Conservation (phyloP, 2,888 invertebrate genomes). For the Tortricodes alternella region DNA sequence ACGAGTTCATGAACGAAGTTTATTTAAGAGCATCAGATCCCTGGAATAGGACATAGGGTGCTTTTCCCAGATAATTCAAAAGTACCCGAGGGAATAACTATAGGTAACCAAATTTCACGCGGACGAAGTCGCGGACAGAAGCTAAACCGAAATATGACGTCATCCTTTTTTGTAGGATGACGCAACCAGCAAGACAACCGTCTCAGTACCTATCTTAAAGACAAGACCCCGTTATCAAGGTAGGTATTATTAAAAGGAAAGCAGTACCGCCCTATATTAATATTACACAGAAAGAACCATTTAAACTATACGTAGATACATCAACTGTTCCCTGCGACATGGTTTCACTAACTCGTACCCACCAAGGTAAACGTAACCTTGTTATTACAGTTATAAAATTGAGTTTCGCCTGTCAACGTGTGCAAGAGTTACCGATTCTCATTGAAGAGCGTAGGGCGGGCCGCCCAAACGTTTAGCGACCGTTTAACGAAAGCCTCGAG, state of each 20-base stretch:
- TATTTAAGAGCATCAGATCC: too few relatives aligned
- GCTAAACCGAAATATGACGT: too few relatives aligned
- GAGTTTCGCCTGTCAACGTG: conserved; percentile 37
- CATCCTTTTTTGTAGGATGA: too few relatives aligned
- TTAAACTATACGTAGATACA: conserved; percentile 70
- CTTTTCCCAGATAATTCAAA: too few relatives aligned
- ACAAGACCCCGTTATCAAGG: conserved; percentile 5
- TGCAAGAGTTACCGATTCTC: conserved; percentile 48
- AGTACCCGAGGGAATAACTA: too few relatives aligned
- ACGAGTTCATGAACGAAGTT: too few relatives aligned
- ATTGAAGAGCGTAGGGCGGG: conserved; percentile 74
- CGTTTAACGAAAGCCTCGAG: conserved; percentile 75
- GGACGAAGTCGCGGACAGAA: too few relatives aligned
- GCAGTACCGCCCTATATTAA: conserved; percentile 61
- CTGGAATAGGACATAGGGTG: too few relatives aligned
- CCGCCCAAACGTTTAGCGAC: conserved; percentile 82
- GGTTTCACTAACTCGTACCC: conserved; percentile 47
- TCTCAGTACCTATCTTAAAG: neutral
- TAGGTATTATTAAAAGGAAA: conserved; percentile 47
- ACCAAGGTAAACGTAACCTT: conserved; percentile 37
- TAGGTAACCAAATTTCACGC: too few relatives aligned
- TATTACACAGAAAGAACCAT: conserved; percentile 62
- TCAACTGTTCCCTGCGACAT: conserved; percentile 53
- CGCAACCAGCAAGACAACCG: too few relatives aligned
- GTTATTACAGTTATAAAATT: conserved; percentile 42